phyloP scores from a whole-genome alignment of 2,888 invertebrate genomes.

The Apoderus coryli region DNA sequence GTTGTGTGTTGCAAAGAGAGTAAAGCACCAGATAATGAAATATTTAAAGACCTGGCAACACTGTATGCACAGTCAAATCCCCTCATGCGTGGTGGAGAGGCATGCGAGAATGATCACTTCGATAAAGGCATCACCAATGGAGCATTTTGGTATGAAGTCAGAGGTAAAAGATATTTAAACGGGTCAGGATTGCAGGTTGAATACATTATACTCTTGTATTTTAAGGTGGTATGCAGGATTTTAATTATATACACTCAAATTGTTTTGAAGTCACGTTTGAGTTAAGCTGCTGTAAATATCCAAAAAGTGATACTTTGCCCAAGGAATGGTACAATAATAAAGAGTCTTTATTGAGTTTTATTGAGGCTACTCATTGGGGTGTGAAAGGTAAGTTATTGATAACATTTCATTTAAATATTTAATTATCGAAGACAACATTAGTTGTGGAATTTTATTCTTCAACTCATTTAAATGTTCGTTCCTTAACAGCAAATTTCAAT shows the following conservation, averaged over 20 bases:
- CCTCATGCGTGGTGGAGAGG: conserved; percentile 59
- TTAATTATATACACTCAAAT: conserved; percentile 89
- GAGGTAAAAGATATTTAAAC: conserved; percentile 37
- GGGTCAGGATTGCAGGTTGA: neutral
- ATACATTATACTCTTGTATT: conserved; percentile 14
- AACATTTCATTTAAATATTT: too few relatives aligned
- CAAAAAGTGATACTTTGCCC: conserved; percentile 51
- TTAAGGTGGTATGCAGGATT: conserved; percentile 94
- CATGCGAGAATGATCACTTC: conserved; percentile 61
- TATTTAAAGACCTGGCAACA: conserved; percentile 66
- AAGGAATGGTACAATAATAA: conserved; percentile 77
- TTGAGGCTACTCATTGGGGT: conserved; percentile 69
- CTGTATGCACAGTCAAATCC: conserved; percentile 61
- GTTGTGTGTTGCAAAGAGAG: conserved; percentile 58
- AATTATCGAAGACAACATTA: too few relatives aligned
- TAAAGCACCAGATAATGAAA: conserved; percentile 62
- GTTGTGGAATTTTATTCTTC: too few relatives aligned
- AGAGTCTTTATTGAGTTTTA: conserved; percentile 66
- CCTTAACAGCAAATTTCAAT: too few relatives aligned
- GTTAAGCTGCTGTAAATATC: conserved; percentile 91
- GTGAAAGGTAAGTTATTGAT: conserved; percentile 37
- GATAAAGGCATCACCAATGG: conserved; percentile 78
- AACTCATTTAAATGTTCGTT: too few relatives aligned
- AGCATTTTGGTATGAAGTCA: conserved; percentile 79
- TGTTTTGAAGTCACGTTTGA: conserved; percentile 96